Evolutionary conservation across 2,797 vertebrate species (phyloP), one percentile per base, ranked within the genome.

Genomic region (Australoheros facetus): DNA sequence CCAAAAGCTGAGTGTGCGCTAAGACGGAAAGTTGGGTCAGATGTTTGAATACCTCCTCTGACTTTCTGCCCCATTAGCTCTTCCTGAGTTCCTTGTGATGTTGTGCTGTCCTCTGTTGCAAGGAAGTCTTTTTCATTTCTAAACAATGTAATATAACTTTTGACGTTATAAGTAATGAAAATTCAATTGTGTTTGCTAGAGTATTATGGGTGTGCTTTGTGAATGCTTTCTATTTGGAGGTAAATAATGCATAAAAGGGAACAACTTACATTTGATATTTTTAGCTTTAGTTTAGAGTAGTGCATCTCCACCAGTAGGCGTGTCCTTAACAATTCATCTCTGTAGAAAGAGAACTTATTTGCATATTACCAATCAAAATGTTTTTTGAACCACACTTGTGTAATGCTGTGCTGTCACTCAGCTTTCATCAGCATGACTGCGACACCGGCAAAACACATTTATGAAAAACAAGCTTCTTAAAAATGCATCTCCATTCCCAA

Each of bases 21-120:
- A 72, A 66, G 69, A 58, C 32, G 32, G 48, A 66, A 74, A 60
- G 76, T 51, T 60, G 51, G 79, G 59, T 73, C 58, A 77, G 42
- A 73, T 78, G 48, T 79, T 80, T 85, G 77, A 77, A 75, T 55
- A 55, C 56, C 19, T 28, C 14, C 60, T 66, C 39, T 66, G 60
- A 66, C 62, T 81, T 59, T 73, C 32, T 62, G 3, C 28, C 42
- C 66, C 69, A 84, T 79, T 71, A 56, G 26, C 56, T 79, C 59
- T 85, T 88, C 90, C 62, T 28, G 23, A 48, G 39, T 82, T 74
- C 69, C 64, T 23, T 53, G 69, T 75, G 73, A 69, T 71, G 54
- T 12, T 76, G 56, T 73, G 62, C 75, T 77, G 60, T n/a, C 26
- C 30, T 26, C 3, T 54, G 34, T 48, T 7, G 30, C 17, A 54